A percentile compares a stretch with the other conserved stretches of the same genome.
These are phyloP conservation scores for Harpagoxenus sublaevis DNA, from an alignment of 2,888 invertebrate species.

Conservation along the genomic window DNA sequence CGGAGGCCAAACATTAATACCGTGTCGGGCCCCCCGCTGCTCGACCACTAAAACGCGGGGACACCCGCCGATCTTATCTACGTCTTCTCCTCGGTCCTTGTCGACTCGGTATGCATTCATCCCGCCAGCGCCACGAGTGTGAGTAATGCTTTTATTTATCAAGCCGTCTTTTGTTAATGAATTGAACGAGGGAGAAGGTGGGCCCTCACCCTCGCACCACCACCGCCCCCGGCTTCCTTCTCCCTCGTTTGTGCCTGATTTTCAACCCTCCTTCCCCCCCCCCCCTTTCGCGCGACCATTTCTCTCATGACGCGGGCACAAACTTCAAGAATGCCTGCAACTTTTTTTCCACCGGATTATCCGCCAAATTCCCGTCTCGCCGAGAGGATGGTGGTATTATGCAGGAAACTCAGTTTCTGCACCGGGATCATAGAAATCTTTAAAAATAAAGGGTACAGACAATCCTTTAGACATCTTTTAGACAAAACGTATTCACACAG, in stretches of 20 bases:
- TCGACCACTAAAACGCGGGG: slow-evolving; percentile 85
- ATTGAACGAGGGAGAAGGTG: slow-evolving; percentile 76
- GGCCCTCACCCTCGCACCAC: slow-evolving; percentile 49
- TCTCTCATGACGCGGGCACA: slow-evolving; percentile 54
- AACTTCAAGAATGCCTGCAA: neutral
- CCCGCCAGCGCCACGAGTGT: slow-evolving; percentile 82
- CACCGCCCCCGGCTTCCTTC: slow-evolving; percentile 27
- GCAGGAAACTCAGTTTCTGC: neutral
- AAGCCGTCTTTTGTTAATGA: slow-evolving; percentile 85
- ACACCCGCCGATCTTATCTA: slow-evolving; percentile 86
- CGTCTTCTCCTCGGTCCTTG: slow-evolving; percentile 84
- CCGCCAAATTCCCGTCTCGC: slow-evolving; percentile 15
- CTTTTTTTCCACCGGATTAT: slow-evolving; percentile 32
- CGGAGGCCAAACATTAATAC: slow-evolving; percentile 85
- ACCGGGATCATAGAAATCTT: neutral
- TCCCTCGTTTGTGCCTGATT: slow-evolving; percentile 36
- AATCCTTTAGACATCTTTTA: neutral
- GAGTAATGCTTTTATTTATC: slow-evolving; percentile 86
- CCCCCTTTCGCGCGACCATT: slow-evolving; percentile 48
- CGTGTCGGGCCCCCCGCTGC: slow-evolving; percentile 85
- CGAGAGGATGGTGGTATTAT: neutral
- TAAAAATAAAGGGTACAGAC: neutral
- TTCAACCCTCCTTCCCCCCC: slow-evolving; percentile 21
- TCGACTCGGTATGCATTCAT: slow-evolving; percentile 85
- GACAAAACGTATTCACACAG: neutral